Evolutionary conservation across 2,113 vertebrate species (phyloP).

Genomic region (Macrotus californicus): DNA sequence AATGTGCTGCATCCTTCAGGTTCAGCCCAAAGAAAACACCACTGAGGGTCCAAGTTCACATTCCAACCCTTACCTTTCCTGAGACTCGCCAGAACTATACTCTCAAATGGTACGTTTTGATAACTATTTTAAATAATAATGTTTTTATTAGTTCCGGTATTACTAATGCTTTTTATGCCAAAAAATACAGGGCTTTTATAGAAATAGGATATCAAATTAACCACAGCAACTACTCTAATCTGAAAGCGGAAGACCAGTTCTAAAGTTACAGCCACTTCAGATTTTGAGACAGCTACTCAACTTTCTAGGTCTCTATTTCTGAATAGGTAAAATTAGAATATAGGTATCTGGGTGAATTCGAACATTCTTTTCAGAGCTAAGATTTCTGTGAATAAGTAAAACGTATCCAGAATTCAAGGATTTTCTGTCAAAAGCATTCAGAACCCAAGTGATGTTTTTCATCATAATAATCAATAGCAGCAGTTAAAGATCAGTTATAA

Average conservation of each 20-base stretch:
- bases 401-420: not conserved
- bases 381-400: not conserved
- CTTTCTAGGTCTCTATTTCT: not conserved
- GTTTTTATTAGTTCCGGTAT: not conserved
- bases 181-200: not conserved
- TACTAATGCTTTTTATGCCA: not conserved
- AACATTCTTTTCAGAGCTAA: not conserved
- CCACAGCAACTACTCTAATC: not conserved
- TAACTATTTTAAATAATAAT: not conserved
- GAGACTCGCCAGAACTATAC: not conserved
- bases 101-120: not conserved
- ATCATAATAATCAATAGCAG: not conserved
- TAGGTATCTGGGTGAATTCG: not conserved
- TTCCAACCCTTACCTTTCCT: not conserved
- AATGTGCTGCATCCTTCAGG: not conserved
- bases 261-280: not conserved
- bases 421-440: not conserved
- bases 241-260: not conserved
- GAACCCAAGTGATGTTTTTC: not conserved
- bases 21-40: not conserved
- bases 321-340: not conserved
- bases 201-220: not conserved
- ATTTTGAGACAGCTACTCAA: not conserved
- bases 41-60: not conserved
- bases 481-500: not conserved